Conservation (phyloP, 2,888 invertebrate species). For the Trichopoda pennipes region DNA sequence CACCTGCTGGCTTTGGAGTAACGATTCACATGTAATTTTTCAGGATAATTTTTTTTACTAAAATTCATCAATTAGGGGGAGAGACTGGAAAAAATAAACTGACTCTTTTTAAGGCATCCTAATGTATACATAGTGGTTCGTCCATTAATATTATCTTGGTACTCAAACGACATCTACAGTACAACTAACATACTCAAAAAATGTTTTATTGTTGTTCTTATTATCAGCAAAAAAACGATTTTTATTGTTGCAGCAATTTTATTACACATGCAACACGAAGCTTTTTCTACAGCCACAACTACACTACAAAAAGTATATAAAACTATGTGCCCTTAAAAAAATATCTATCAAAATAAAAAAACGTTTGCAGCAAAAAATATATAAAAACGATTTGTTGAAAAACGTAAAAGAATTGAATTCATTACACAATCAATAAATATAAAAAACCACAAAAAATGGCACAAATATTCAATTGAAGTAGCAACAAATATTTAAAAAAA, state of each 20-base stretch:
- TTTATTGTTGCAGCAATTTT: slow-evolving; percentile 34
- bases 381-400: slow-evolving; percentile 18
- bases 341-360: slow-evolving; percentile 2
- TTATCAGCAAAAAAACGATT: slow-evolving; percentile 11
- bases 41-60: no score
- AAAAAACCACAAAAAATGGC: slow-evolving; percentile 54
- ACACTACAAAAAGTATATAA: slow-evolving; percentile 8
- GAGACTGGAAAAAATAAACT: no score
- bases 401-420: slow-evolving; percentile 50
- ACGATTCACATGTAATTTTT: no score
- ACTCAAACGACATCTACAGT: not conserved
- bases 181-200: not conserved
- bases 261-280: slow-evolving; percentile 39
- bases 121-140: no score
- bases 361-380: slow-evolving; percentile 1
- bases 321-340: slow-evolving; percentile 20
- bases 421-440: slow-evolving; percentile 64
- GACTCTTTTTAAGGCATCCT: no score
- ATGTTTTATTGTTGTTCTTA: not conserved
- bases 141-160: slow-evolving; percentile 38
- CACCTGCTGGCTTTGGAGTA: no score
- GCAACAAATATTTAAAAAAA: slow-evolving; percentile 9
- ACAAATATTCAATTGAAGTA: slow-evolving; percentile 58
- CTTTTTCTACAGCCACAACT: slow-evolving; percentile 28
- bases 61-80: no score